Conservation (phyloP, 2,888 invertebrate species). For the Helobdella robusta region DNA sequence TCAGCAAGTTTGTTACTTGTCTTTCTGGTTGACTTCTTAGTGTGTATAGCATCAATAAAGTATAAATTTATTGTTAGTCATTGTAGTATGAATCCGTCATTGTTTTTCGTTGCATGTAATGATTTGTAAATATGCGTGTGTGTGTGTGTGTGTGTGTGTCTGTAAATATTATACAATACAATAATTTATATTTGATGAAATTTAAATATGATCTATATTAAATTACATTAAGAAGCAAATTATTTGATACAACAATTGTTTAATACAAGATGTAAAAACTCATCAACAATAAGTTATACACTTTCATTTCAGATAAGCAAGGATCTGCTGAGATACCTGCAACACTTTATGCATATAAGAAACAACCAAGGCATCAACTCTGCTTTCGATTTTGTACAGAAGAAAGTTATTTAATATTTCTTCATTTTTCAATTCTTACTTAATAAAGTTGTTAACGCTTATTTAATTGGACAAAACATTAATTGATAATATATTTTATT, state of each 20-base stretch:
- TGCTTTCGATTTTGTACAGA: conserved; percentile 12
- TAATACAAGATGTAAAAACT: too few species aligned
- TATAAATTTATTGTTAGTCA: conserved; percentile 19
- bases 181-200: too few species aligned
- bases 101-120: too few species aligned
- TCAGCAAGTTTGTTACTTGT: conserved; percentile 6
- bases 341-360: conserved; percentile 6
- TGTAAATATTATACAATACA: too few species aligned
- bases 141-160: too few species aligned
- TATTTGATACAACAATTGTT: background rate
- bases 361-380: background rate
- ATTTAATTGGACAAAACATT: background rate
- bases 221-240: too few species aligned
- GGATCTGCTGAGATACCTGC: conserved; percentile 2
- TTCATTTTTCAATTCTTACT: too few species aligned
- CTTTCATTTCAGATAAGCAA: background rate
- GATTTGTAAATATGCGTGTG: too few species aligned
- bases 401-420: background rate
- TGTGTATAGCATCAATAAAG: background rate
- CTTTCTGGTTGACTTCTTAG: conserved; percentile 5
- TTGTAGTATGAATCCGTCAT: background rate
- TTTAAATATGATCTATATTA: too few species aligned
- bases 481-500: background rate
- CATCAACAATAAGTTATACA: background rate
- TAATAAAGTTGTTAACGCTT: too few species aligned